Evolutionary conservation across 2,888 invertebrate species (phyloP).

Genomic region (Drosophila tripunctata): DNA sequence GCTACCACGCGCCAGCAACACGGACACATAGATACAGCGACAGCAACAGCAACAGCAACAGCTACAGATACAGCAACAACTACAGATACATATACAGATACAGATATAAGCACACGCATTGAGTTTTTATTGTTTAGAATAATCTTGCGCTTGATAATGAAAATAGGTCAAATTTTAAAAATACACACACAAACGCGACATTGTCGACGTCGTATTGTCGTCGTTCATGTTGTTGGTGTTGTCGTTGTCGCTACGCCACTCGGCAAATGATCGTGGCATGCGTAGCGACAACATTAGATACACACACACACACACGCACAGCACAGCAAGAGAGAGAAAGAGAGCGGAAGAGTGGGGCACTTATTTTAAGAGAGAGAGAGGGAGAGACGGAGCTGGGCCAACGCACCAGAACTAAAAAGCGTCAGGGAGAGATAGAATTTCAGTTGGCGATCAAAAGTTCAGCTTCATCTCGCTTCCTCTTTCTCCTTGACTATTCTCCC

Average conservation of each 20-base stretch:
- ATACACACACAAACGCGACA: conserved; percentile 76
- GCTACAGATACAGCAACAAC: conserved; percentile 3
- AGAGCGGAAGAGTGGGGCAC: neutral
- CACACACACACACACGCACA: conserved; percentile 48
- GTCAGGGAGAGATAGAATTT: conserved; percentile 35
- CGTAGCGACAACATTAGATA: conserved; percentile 62
- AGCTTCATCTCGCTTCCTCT: conserved; percentile 12
- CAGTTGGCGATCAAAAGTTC: conserved; percentile 56
- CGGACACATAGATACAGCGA: conserved; percentile 36
- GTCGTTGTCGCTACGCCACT: conserved; percentile 12
- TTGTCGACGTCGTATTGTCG: conserved; percentile 56
- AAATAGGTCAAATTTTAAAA: conserved; percentile 84
- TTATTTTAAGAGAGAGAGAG: neutral
- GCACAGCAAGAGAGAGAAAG: neutral
- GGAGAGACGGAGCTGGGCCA: conserved; percentile 45
- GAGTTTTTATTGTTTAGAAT: conserved; percentile 83
- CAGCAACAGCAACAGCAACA: conserved; percentile 30
- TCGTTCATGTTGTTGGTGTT: conserved; percentile 5
- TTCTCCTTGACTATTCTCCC: neutral
- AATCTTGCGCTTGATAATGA: conserved; percentile 85
- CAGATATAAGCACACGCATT: conserved; percentile 45
- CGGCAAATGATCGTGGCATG: conserved; percentile 48
- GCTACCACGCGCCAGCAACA: conserved; percentile 53
- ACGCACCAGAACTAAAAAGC: conserved; percentile 45
- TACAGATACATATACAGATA: conserved; percentile 23